A percentile compares a stretch with the other conserved stretches of the same genome.
phyloP scores from a whole-genome alignment of 2,797 vertebrate species.

The Onychomys leucogaster region DNA sequence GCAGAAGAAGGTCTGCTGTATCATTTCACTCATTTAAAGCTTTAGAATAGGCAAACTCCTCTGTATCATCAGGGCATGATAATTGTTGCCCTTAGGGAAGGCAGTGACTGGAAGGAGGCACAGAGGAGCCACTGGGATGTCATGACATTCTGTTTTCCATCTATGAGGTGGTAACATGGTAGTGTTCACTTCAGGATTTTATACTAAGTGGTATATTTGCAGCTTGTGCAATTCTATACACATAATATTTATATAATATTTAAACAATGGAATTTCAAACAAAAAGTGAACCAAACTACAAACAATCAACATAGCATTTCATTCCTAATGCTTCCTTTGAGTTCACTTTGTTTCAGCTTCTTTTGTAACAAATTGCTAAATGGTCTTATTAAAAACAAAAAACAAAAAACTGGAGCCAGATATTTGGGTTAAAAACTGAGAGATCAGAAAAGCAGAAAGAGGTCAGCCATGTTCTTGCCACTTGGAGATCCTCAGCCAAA shows the following conservation, averaged over 20 bases:
- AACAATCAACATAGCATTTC: slow-evolving; percentile 40
- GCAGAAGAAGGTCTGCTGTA: background rate
- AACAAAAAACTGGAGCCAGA: too few relatives aligned
- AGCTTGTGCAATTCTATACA: background rate
- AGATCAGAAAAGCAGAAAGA: too few relatives aligned
- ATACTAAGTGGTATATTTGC: background rate
- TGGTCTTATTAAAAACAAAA: too few relatives aligned
- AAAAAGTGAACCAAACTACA: background rate
- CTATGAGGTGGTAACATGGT: background rate
- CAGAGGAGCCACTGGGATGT: background rate
- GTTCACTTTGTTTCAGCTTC: background rate
- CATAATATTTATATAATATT: background rate
- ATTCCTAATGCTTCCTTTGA: background rate
- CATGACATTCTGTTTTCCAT: background rate
- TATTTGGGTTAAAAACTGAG: too few relatives aligned
- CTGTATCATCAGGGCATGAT: background rate
- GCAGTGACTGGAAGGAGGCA: background rate
- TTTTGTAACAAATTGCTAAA: background rate
- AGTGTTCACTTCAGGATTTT: background rate
- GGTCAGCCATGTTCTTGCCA: too few relatives aligned
- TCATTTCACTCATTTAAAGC: background rate
- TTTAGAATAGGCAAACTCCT: background rate
- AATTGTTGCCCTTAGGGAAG: background rate
- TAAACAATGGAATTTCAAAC: slow-evolving; percentile 30
- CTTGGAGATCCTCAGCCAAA: too few relatives aligned